A percentile compares a stretch with the other conserved stretches of the same genome.
These are phyloP conservation scores for Crocodylus rhombifer DNA, from an alignment of 2,797 vertebrate genomes.

Conservation along the genomic window DNA sequence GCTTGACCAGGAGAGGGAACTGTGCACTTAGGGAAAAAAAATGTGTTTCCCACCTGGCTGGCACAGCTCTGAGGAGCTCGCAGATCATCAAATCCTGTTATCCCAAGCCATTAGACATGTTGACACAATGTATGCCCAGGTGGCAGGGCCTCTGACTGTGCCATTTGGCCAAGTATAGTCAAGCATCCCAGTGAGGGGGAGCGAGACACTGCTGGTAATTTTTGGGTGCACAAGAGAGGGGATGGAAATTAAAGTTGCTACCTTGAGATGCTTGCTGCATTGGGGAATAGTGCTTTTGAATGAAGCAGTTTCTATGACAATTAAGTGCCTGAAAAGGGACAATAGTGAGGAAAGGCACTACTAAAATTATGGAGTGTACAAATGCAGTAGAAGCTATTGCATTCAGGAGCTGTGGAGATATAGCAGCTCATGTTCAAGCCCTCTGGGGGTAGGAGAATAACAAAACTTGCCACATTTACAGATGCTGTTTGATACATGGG, in stretches of 20 bases:
- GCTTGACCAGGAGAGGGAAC: slow-evolving; percentile 58
- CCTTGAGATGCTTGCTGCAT: neutral
- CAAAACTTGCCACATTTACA: neutral
- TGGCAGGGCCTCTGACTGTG: neutral
- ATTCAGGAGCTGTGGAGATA: neutral
- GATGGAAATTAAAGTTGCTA: neutral
- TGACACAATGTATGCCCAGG: neutral
- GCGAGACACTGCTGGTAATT: neutral
- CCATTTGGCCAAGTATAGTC: neutral
- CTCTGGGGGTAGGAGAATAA: neutral
- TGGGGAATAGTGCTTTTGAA: neutral
- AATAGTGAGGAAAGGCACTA: neutral
- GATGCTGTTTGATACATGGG: neutral
- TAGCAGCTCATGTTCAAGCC: neutral
- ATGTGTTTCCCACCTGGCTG: neutral
- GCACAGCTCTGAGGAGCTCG: neutral
- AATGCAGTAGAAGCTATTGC: neutral
- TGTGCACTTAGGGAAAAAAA: slow-evolving; percentile 34
- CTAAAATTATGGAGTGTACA: neutral
- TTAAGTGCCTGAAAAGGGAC: neutral
- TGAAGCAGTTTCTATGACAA: neutral
- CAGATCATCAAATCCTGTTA: neutral
- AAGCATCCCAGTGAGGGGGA: fast-evolving
- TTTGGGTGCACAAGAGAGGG: neutral
- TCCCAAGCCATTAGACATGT: neutral